Percentiles rank a stretch among this genome's conserved stretches.
Evolutionary conservation across 2,888 invertebrate species (phyloP).

Genomic region (Bombylius discolor): DNA sequence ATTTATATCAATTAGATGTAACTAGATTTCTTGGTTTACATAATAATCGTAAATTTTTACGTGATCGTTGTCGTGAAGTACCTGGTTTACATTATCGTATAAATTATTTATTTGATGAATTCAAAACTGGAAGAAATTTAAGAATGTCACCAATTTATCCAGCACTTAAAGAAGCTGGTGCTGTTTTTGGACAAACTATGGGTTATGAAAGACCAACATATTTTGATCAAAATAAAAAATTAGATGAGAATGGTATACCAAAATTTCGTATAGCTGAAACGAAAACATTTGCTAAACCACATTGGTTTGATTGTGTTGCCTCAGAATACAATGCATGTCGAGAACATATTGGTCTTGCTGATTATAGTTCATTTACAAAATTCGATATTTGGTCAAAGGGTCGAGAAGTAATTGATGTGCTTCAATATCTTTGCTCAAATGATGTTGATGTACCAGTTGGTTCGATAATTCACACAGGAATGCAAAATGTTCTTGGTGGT

Average conservation of each 20-base stretch:
- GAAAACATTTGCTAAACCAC: slow-evolving; percentile 79
- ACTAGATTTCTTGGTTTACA: slow-evolving; percentile 84
- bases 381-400: slow-evolving; percentile 86
- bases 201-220: slow-evolving; percentile 92
- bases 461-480: slow-evolving; percentile 91
- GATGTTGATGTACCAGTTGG: slow-evolving; percentile 90
- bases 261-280: slow-evolving; percentile 57
- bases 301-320: slow-evolving; percentile 81
- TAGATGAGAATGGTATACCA: slow-evolving; percentile 31
- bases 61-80: slow-evolving; percentile 83
- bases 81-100: slow-evolving; percentile 75
- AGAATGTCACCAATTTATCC: slow-evolving; percentile 93
- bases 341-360: slow-evolving; percentile 82
- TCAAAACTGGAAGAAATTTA: slow-evolving; percentile 74
- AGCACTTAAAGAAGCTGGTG: slow-evolving; percentile 77
- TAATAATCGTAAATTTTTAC: slow-evolving; percentile 84
- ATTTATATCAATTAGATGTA: slow-evolving; percentile 81
- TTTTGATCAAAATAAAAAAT: slow-evolving; percentile 52
- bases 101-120: slow-evolving; percentile 75
- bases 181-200: slow-evolving; percentile 94
- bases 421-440: slow-evolving; percentile 91
- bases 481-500: slow-evolving; percentile 90
- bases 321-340: slow-evolving; percentile 87
- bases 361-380: slow-evolving; percentile 96
- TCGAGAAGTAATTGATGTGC: slow-evolving; percentile 70